Evolutionary conservation across 2,113 vertebrate species (phyloP).

Genomic region (Aegotheles bennettii): DNA sequence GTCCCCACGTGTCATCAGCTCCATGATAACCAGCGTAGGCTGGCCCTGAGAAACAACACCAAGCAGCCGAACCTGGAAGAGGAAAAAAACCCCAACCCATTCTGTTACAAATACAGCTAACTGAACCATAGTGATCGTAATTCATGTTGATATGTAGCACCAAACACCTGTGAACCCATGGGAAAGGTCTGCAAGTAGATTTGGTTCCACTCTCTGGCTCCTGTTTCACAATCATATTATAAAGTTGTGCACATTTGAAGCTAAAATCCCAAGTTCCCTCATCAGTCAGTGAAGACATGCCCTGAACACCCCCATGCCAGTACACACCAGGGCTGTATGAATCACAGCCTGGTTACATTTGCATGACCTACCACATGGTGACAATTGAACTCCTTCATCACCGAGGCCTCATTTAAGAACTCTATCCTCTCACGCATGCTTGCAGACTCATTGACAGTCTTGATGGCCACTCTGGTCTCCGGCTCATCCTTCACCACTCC

Average conservation of each 20-base stretch:
- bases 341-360: background rate
- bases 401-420: slow-evolving; percentile 96
- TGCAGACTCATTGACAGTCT: slow-evolving; percentile 95
- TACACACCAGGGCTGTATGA: background rate
- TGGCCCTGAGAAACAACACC: slow-evolving; percentile 98
- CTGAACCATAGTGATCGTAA: background rate
- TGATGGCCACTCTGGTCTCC: slow-evolving; percentile 94
- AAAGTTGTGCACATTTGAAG: background rate
- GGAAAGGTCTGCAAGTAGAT: background rate
- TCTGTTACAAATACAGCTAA: background rate
- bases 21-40: slow-evolving; percentile 98
- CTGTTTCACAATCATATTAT: background rate
- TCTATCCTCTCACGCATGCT: slow-evolving; percentile 97
- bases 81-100: background rate
- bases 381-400: slow-evolving; percentile 99
- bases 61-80: slow-evolving; percentile 87
- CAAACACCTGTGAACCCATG: background rate
- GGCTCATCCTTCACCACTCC: slow-evolving; percentile 94
- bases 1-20: slow-evolving; percentile 97
- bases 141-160: background rate
- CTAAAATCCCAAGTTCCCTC: background rate
- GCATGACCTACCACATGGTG: slow-evolving; percentile 90
- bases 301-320: background rate
- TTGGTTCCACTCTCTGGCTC: background rate
- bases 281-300: background rate